Evolutionary conservation across 2,797 vertebrate species (phyloP).

Genomic region (Cryptoprocta ferox): DNA sequence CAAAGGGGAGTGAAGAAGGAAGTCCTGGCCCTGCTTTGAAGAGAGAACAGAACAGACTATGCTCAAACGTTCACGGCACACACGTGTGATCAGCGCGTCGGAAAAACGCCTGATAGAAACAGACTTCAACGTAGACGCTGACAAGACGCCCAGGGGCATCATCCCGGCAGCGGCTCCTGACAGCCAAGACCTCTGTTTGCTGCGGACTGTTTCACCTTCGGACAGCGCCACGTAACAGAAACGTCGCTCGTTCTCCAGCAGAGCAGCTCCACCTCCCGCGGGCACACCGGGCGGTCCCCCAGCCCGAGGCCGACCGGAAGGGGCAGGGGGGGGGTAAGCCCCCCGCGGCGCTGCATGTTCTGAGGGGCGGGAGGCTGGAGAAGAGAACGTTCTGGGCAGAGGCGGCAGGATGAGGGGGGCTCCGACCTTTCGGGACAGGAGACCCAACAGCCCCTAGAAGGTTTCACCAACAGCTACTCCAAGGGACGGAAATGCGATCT

Average conservation of each 20-base stretch:
- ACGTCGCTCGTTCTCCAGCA: neutral
- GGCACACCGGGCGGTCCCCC: neutral
- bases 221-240: neutral
- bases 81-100: neutral
- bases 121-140: neutral
- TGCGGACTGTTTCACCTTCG: neutral
- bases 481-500: neutral
- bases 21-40: slow-evolving; percentile 93
- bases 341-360: neutral
- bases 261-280: too few species aligned
- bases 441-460: neutral
- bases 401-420: too few species aligned
- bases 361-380: neutral
- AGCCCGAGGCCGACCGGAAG: too few species aligned
- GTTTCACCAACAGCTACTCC: neutral
- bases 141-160: neutral
- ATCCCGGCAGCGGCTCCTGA: neutral
- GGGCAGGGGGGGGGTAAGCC: accelerated
- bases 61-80: neutral
- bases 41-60: slow-evolving; percentile 36
- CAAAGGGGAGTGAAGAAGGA: slow-evolving; percentile 95
- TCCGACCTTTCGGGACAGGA: accelerated
- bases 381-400: neutral
- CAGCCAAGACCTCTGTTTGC: neutral
- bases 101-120: neutral